Evolutionary conservation across 1,140 invertebrate genomes (phyloP).

Genomic region (Globodera rostochiensis): DNA sequence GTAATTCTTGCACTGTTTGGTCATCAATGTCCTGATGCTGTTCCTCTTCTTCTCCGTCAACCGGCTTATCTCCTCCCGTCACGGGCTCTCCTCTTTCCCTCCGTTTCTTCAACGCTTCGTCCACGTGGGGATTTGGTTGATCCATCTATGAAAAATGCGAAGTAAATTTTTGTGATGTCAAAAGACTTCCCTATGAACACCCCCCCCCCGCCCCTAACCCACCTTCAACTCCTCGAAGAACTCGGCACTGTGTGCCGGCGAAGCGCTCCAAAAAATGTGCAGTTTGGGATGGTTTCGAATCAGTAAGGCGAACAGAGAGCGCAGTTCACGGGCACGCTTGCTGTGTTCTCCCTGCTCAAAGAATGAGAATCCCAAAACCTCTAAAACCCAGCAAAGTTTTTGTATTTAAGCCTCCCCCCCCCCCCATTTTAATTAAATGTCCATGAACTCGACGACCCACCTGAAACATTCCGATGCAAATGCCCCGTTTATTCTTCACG

Average conservation of each 20-base stretch:
- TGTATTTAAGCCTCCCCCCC: not conserved
- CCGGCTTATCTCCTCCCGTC: not conserved
- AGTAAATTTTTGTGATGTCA: too few species aligned
- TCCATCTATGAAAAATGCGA: slow-evolving; percentile 22
- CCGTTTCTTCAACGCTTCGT: slow-evolving; percentile 34
- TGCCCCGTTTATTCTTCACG: slow-evolving; percentile 41
- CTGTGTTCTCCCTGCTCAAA: slow-evolving; percentile 55
- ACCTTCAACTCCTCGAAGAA: slow-evolving; percentile 64
- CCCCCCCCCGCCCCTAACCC: not conserved
- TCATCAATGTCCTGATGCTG: not conserved
- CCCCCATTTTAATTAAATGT: not conserved
- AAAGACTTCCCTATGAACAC: not conserved
- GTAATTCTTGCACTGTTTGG: not conserved
- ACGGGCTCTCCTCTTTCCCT: not conserved
- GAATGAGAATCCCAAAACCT: too few species aligned
- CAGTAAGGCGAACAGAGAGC: slow-evolving; percentile 53
- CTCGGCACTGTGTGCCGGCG: slow-evolving; percentile 56
- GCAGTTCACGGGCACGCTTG: slow-evolving; percentile 55
- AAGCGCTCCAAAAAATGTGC: slow-evolving; percentile 52
- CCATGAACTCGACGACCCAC: slow-evolving; percentile 35
- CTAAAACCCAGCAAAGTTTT: not conserved
- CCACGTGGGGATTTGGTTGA: slow-evolving; percentile 54
- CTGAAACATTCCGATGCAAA: slow-evolving; percentile 58
- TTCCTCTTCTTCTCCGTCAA: not conserved
- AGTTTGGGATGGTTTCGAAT: slow-evolving; percentile 53